A percentile compares a stretch with the other conserved stretches of the same genome.
These are phyloP conservation scores for Hemichromis elongatus DNA, from an alignment of 2,113 vertebrate genomes.

Conservation along the genomic window DNA sequence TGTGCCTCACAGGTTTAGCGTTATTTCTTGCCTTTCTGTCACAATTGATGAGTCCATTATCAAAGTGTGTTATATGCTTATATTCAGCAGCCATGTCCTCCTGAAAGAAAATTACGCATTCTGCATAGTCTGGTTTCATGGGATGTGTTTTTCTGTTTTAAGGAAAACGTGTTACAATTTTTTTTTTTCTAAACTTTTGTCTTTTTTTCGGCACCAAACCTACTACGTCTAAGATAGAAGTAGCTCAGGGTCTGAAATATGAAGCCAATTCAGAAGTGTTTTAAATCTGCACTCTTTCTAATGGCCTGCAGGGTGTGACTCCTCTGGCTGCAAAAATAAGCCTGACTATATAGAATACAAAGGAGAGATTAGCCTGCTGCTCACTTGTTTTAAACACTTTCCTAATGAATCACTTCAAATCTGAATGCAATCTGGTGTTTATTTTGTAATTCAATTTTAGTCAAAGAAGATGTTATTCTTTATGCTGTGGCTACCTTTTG, in stretches of 20 bases:
- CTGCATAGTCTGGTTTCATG: neutral
- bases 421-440: neutral
- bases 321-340: neutral
- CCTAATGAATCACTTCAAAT: neutral
- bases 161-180: neutral
- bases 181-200: neutral
- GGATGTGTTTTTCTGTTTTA: rapidly evolving
- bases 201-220: neutral
- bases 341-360: neutral
- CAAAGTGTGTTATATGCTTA: neutral
- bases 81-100: neutral
- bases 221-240: neutral
- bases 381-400: neutral
- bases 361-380: neutral
- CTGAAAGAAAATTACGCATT: neutral
- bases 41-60: neutral
- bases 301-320: neutral
- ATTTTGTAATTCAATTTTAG: neutral
- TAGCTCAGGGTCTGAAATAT: neutral
- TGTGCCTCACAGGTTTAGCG: neutral
- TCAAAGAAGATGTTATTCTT: neutral
- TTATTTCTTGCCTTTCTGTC: neutral
- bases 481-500: neutral
- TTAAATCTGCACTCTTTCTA: neutral
- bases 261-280: neutral